phyloP scores from a whole-genome alignment of 2,113 vertebrate species.

The Hoplias malabaricus region DNA sequence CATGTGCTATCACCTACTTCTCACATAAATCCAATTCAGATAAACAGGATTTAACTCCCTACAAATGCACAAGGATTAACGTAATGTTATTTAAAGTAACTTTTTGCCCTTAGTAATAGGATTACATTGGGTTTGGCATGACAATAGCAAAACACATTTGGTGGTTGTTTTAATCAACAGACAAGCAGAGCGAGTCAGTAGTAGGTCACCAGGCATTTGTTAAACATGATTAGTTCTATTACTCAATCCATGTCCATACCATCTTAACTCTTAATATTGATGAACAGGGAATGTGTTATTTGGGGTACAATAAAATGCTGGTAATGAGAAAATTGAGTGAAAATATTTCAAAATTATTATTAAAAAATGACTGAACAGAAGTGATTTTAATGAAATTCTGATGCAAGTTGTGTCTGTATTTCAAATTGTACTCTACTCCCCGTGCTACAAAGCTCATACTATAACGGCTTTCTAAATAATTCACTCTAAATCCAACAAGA shows the following conservation, averaged over 20 bases:
- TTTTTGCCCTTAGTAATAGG: constrained; percentile 41
- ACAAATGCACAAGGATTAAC: constrained; percentile 38
- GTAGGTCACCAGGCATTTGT: too few species aligned
- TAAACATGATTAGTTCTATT: background rate
- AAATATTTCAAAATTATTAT: too few species aligned
- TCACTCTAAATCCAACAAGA: background rate
- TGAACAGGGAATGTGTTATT: too few species aligned
- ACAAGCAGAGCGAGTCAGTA: too few species aligned
- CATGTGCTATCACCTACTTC: background rate
- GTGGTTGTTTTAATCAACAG: background rate
- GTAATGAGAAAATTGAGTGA: too few species aligned
- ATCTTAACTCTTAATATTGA: too few species aligned
- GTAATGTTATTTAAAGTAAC: constrained; percentile 53
- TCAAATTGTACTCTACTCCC: background rate
- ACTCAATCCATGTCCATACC: background rate
- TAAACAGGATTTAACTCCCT: constrained; percentile 26
- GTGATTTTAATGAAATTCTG: too few species aligned
- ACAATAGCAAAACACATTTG: constrained; percentile 6
- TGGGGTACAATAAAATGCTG: too few species aligned
- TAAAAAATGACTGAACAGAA: too few species aligned
- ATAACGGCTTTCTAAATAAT: background rate
- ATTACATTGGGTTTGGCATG: constrained; percentile 19
- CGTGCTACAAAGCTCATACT: background rate
- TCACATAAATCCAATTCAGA: constrained; percentile 21
- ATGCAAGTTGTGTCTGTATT: background rate